A percentile compares a stretch with the other conserved stretches of the same genome.
Evolutionary conservation across 2,113 vertebrate genomes (phyloP).

Genomic region (Istiophorus platypterus): DNA sequence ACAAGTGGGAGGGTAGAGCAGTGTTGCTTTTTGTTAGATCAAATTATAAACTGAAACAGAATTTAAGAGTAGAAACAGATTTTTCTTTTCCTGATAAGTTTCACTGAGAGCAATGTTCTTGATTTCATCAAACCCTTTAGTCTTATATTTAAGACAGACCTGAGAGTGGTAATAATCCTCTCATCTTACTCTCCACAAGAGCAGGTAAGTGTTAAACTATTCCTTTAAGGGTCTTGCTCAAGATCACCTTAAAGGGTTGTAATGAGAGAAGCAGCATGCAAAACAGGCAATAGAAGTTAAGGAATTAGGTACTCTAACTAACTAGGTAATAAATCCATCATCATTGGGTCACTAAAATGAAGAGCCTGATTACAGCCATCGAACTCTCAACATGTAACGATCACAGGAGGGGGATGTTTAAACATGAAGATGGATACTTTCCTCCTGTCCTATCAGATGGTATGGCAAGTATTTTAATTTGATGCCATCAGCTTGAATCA

Average conservation of each 20-base stretch:
- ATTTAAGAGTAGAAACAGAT: neutral
- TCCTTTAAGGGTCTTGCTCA: neutral
- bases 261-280: neutral
- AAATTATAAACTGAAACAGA: neutral
- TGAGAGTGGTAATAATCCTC: neutral
- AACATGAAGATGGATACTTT: neutral
- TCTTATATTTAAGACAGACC: neutral
- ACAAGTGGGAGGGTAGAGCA: neutral
- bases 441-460: neutral
- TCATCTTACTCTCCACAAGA: neutral
- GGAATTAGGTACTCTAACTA: neutral
- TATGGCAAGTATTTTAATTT: neutral
- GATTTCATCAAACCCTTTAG: too few relatives aligned
- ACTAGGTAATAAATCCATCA: neutral
- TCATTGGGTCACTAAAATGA: neutral
- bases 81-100: neutral
- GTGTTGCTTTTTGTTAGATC: neutral
- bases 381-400: neutral
- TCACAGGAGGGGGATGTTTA: neutral
- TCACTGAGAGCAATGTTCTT: neutral
- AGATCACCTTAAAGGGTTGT: neutral
- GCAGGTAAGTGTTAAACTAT: neutral
- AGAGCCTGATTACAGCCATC: neutral
- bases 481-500: neutral
- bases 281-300: neutral